Evolutionary conservation across 2,888 invertebrate genomes (phyloP), one percentile per base, ranked within the genome.

Genomic region (Archips xylosteana): DNA sequence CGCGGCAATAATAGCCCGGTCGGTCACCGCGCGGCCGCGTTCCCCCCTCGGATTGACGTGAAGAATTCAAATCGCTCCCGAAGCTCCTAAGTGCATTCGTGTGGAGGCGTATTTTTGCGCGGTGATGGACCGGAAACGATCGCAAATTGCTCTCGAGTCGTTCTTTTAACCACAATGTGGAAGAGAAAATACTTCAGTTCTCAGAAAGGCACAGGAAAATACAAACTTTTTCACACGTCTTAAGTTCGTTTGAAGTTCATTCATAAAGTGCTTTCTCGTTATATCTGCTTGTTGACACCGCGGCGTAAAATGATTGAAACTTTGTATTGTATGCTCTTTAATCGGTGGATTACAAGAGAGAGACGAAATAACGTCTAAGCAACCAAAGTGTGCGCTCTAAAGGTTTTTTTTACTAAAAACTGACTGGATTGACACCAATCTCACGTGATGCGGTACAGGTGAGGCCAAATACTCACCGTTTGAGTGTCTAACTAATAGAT

Each of bases 1-100:
- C 63, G 45, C 42, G 45, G 45, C 47, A 45, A 39, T 79, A 82
- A 80, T 81, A 78, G 77, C 76, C 78, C 78, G 79, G 76, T 39
- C 39, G 39, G 6, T 39, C 39, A 39, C 76, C 80, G 76, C 49
- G n/a, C n/a, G n/a, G 49, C n/a, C 45, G 39, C 39, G 39, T 5
- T 39, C 4, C 39, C 39, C 39, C 6, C 39, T 39, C 39, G 39
- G 39, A 6, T 39, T 12, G 45, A 45, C 45, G 45, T 9, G 45
- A 45, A 13, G 3, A 39, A 49, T 49, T 49, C 4, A 3, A 49
- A 49, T 49, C 13, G 49, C 49, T n/a, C 49, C 49, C 51, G 51
- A 9, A 15, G 23, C 51, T 15, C 2, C 15, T 23, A 8, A 54
- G 51, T 15, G 51, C 13, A 15, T 15, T 54, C 51, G 51, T n/a